Evolutionary conservation across 2,797 vertebrate genomes (phyloP).

Genomic region (Otolemur crassicaudatus): DNA sequence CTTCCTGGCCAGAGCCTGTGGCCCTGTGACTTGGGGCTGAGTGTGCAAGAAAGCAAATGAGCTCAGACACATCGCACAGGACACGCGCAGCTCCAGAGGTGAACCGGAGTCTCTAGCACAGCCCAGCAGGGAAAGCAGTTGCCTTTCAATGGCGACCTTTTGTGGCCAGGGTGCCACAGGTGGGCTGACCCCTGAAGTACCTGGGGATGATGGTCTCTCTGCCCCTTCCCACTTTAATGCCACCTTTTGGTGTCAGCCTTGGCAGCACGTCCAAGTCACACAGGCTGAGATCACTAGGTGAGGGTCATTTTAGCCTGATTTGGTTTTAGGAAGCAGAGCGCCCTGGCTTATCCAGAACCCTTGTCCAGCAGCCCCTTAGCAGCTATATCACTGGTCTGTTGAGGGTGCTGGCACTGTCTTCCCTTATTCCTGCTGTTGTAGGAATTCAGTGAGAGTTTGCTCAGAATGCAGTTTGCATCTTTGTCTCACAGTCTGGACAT

Average conservation of each 20-base stretch:
- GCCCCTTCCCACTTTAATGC: neutral
- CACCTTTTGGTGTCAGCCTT: conserved; percentile 74
- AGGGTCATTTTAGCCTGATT: conserved; percentile 69
- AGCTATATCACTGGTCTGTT: too few species aligned
- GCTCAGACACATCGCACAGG: conserved; percentile 63
- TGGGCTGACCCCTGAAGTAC: neutral
- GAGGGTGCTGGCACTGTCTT: too few species aligned
- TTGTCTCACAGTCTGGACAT: neutral
- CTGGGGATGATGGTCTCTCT: neutral
- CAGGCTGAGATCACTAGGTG: conserved; percentile 74
- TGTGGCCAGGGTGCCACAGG: conserved; percentile 54
- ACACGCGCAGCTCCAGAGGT: conserved; percentile 75
- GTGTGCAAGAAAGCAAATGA: conserved; percentile 86
- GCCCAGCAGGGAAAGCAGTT: conserved; percentile 80
- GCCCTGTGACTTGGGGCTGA: conserved; percentile 78
- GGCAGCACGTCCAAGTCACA: conserved; percentile 71
- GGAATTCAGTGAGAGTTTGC: conserved; percentile 49
- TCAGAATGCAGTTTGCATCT: conserved; percentile 1
- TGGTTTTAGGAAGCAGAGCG: conserved; percentile 71
- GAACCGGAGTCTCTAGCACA: conserved; percentile 78
- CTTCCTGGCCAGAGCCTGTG: conserved; percentile 74
- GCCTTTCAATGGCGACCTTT: conserved; percentile 50
- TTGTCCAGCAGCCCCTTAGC: conserved; percentile 2
- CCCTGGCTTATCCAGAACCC: conserved; percentile 65
- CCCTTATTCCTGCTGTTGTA: neutral